Conservation (phyloP, 2,888 invertebrate genomes). For the Tetranychus truncatus region DNA sequence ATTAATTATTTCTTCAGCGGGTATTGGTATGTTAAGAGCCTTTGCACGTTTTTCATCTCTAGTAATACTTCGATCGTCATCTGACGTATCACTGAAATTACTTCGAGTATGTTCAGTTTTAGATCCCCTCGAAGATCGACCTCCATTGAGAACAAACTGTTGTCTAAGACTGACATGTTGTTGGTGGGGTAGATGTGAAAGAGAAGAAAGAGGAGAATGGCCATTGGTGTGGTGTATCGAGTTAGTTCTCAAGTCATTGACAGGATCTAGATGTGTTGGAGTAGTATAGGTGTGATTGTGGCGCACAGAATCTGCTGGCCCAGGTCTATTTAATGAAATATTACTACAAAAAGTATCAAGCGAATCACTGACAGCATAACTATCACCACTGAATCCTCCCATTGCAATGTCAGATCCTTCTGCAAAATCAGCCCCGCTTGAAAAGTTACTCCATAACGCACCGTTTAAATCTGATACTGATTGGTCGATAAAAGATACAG, state of each 20-base stretch:
- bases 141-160: not conserved
- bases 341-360: not conserved
- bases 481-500: not conserved
- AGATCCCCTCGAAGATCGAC: not conserved
- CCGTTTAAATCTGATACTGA: not conserved
- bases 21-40: constrained; percentile 55
- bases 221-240: not conserved
- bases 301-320: not conserved
- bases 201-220: not conserved
- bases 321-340: not conserved
- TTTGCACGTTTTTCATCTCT: constrained; percentile 69
- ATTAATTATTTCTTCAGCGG: constrained; percentile 76
- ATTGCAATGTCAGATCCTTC: not conserved
- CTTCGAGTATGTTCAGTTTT: not conserved
- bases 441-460: not conserved
- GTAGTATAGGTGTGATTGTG: constrained; percentile 6
- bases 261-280: not conserved
- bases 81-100: not conserved
- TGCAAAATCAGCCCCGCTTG: not conserved
- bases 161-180: not conserved
- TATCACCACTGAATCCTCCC: constrained; percentile 5
- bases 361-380: not conserved
- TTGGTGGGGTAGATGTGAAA: not conserved
- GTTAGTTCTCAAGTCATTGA: not conserved
- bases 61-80: constrained; percentile 12